Base-by-base conservation (phyloP, 2,797 vertebrate species). In the Chrysocyon brachyurus region DNA sequence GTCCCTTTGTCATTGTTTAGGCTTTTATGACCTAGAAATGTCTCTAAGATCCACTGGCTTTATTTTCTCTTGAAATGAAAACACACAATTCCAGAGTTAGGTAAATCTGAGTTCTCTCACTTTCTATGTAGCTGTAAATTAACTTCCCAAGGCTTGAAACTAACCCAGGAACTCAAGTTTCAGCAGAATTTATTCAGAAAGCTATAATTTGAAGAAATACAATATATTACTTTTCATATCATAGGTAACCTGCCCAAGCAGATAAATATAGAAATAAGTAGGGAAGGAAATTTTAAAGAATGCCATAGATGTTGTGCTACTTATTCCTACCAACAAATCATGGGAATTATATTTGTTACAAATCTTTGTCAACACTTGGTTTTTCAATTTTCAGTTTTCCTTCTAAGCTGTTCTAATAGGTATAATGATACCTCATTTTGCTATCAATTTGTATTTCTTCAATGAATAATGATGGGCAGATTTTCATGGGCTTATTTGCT, bases 161-260 rank as follows among this genome's bases (percentile, higher is more conserved):
- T 90, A 66, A 40, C 8, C 4, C 3, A 70, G 33, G 61, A 63
- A 36, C 49, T 66, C 21, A 59, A 17, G 16, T 59, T 90, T 75
- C n/a, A 46, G 49, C 9, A 86, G 70, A 87, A 75, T 87, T 75
- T 91, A 81, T 87, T 81, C 66, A 87, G 52, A 81, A 87, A 83
- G 36, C 16, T 52, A 5, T 49, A 75, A 61, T 68, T 56, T 78
- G 40, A 88, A 70, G 66, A 91, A 88, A 49, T 14, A 63, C 14
- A 75, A 6, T 83, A 49, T 40, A 46, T 88, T 84, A 31, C 40
- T 79, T 85, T 92, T 79, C 56, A 92, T 78, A 78, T 46, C 28
- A 77, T 16, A 84, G 57, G 19, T 54, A 90, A 79, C 24, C 7
- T 88, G 22, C 8, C 56, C 31, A 78, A 57, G 17, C 4, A 59